A percentile compares a stretch with the other conserved stretches of the same genome.
These are phyloP conservation scores for Trachythela sp. DNA, from an alignment of 64 coral and sea anemone genomes.

Conservation along the genomic window DNA sequence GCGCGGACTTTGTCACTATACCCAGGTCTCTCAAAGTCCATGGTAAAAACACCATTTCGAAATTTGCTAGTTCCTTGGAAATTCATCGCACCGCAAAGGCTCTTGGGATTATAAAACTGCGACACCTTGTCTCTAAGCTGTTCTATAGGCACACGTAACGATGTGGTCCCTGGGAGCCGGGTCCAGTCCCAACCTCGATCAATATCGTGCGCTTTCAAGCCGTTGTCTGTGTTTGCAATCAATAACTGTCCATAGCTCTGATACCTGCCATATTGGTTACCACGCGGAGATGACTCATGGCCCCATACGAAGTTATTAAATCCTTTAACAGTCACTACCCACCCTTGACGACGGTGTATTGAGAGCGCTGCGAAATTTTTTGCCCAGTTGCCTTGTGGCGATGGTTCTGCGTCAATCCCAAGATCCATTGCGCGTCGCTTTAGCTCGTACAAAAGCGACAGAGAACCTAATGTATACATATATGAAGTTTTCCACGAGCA, in stretches of 20 bases:
- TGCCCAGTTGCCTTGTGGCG: constrained; percentile 37
- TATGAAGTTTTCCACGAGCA: neutral
- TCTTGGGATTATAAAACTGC: constrained; percentile 17
- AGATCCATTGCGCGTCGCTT: neutral
- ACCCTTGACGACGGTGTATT: constrained; percentile 30
- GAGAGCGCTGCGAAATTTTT: constrained; percentile 40
- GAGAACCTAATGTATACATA: neutral
- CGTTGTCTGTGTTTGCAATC: neutral
- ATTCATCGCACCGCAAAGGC: constrained; percentile 25
- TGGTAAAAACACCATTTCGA: constrained; percentile 38
- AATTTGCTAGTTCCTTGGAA: constrained; percentile 14
- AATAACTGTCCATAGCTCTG: constrained; percentile 20
- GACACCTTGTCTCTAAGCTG: neutral
- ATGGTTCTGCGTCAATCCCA: neutral
- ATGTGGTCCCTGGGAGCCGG: constrained; percentile 28
- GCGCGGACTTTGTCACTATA: neutral
- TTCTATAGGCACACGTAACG: neutral
- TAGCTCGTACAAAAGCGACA: neutral
- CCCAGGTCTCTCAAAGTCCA: constrained; percentile 27
- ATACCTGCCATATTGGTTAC: constrained; percentile 12
- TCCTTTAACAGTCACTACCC: constrained; percentile 32
- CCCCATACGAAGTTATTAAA: constrained; percentile 42
- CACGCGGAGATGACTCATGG: neutral
- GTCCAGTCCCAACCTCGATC: constrained; percentile 29
- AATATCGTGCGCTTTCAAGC: neutral